Evolutionary conservation across 2,888 invertebrate species (phyloP).

Genomic region (Crioceris asparagi): DNA sequence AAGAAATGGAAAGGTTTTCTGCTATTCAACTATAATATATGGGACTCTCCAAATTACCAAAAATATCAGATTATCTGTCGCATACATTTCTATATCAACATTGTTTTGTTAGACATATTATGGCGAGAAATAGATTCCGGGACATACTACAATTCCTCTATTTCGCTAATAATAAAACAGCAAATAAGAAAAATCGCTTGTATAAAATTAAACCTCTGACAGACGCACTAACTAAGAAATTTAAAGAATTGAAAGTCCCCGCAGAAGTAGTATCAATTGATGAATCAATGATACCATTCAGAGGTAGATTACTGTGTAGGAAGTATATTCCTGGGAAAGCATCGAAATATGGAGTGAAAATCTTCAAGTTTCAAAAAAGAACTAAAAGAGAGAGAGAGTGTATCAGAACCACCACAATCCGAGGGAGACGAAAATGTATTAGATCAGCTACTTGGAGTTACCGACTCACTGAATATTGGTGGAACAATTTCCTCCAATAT

Average conservation of each 20-base stretch:
- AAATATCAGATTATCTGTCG: constrained; percentile 9
- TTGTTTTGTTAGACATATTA: constrained; percentile 7
- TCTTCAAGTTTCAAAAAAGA: constrained; percentile 9
- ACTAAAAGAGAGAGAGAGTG: too few species aligned
- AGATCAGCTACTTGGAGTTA: too few species aligned
- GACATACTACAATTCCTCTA: constrained; percentile 5
- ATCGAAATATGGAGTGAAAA: constrained; percentile 9
- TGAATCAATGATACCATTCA: constrained; percentile 1
- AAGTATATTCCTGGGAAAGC: constrained; percentile 9
- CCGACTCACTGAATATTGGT: too few species aligned
- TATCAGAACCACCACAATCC: too few species aligned
- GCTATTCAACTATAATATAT: constrained; percentile 5
- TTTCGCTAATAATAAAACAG: constrained; percentile 8
- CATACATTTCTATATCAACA: constrained; percentile 8
- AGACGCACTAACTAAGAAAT: constrained; percentile 4
- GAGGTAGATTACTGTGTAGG: constrained; percentile 7
- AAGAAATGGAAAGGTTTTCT: constrained; percentile 6
- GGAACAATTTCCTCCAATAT: too few species aligned
- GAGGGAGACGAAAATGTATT: too few species aligned
- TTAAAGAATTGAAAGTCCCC: constrained; percentile 4
- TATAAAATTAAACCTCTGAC: constrained; percentile 7
- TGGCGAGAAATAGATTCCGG: constrained; percentile 7
- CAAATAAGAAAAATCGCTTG: constrained; percentile 4
- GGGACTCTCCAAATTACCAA: constrained; percentile 7
- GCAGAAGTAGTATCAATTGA: constrained; percentile 6